These are phyloP conservation scores for Zaprionus capensis DNA, from an alignment of 1,140 invertebrate species.

Conservation along the genomic window DNA sequence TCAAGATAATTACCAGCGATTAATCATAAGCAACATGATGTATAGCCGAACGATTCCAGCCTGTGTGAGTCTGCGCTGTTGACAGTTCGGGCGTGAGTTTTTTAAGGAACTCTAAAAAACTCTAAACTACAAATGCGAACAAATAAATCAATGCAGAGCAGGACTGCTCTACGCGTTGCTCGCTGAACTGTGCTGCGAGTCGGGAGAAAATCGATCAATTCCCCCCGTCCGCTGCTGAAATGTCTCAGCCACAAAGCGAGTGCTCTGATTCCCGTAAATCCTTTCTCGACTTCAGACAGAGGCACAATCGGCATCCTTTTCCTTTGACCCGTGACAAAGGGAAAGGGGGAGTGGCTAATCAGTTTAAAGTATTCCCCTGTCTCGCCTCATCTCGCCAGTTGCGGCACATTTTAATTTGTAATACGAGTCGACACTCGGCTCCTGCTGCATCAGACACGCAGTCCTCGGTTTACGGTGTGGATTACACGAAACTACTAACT, in stretches of 20 bases:
- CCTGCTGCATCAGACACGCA: conserved; percentile 75
- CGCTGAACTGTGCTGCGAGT: conserved; percentile 56
- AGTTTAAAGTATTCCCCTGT: conserved; percentile 69
- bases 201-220: conserved; percentile 50
- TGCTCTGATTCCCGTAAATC: conserved; percentile 62
- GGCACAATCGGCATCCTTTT: conserved; percentile 57
- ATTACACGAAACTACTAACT: conserved; percentile 59
- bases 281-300: conserved; percentile 61
- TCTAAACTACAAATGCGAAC: conserved; percentile 56
- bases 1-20: conserved; percentile 83
- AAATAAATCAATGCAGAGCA: conserved; percentile 71
- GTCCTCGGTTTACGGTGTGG: conserved; percentile 62
- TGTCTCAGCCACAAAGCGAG: conserved; percentile 70
- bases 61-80: conserved; percentile 33
- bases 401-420: conserved; percentile 83
- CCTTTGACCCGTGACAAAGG: conserved; percentile 72
- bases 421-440: conserved; percentile 76
- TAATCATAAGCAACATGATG: conserved; percentile 69
- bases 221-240: conserved; percentile 13
- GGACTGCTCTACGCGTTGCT: conserved; percentile 15
- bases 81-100: conserved; percentile 70
- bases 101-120: conserved; percentile 57
- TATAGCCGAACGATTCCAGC: conserved; percentile 21
- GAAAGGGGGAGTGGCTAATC: conserved; percentile 60
- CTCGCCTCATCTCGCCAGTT: conserved; percentile 37